Conservation (phyloP, 2,797 vertebrate genomes). For the Kryptolebias ocellatus region DNA sequence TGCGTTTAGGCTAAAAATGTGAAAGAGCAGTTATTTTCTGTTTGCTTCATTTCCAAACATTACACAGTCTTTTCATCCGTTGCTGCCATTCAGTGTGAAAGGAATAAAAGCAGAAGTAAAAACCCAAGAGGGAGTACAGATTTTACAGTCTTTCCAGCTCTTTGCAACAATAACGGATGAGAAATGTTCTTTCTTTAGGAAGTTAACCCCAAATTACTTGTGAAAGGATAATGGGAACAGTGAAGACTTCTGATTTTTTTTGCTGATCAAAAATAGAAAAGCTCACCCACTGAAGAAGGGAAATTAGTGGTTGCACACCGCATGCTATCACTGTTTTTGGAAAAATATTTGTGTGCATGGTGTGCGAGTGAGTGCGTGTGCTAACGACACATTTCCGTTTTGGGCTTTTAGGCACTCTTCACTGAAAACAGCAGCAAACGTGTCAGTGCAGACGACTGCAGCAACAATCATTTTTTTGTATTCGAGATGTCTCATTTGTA, state of each 20-base stretch:
- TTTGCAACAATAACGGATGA: no score
- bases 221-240: neutral
- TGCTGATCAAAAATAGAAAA: conserved; percentile 2
- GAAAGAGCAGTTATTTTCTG: no score
- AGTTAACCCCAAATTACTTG: no score
- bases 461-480: conserved; percentile 12
- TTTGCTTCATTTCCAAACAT: no score
- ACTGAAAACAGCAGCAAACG: conserved; percentile 17
- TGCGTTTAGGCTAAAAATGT: no score
- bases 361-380: conserved; percentile 4
- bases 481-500: conserved; percentile 17
- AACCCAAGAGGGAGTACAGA: no score
- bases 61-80: no score
- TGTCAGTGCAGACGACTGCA: conserved; percentile 8
- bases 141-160: no score
- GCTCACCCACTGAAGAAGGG: neutral
- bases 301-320: conserved; percentile 28
- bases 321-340: conserved; percentile 6
- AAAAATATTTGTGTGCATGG: conserved; percentile 6
- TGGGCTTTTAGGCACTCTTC: neutral
- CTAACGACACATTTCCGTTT: conserved; percentile 36
- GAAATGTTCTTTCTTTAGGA: no score
- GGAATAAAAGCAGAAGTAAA: no score
- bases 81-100: no score
- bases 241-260: conserved; percentile 50